Base-by-base conservation (phyloP, 2,888 invertebrate species). In the Phaedon cochleariae region DNA sequence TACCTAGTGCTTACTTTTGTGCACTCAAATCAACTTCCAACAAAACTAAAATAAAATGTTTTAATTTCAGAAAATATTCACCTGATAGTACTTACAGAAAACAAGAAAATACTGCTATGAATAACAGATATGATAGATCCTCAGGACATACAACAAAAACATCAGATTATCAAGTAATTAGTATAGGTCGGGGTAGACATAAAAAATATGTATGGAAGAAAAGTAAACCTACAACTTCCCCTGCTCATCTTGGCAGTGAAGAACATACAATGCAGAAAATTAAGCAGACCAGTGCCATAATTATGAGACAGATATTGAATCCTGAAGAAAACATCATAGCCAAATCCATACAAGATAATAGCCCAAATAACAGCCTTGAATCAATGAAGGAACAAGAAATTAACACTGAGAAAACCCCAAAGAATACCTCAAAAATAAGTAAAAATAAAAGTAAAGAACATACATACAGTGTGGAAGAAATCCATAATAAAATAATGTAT, bases 251-350 rank as follows among this genome's bases (percentile, higher is more conserved):
- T 17, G 82, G 81, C 2, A 77, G 78, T 48, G 82, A 83, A 65
- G 83, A 83, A 65, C 79, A 79, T 64, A 79, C 77, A 60, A 73
- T 75, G 52, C 72, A 74, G 48, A 81, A 81, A 67, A 81, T 83
- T 52, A 75, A 81, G 71, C 72, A 80, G 65, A 79, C 79, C 17
- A 82, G 82, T 71, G 80, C 80, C 53, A 74, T 78, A 61, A 80
- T 82, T 34, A 81, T 80, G 75, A 74, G 77, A 55, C 75, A 79
- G 15, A 66, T 81, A 34, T 67, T 76, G 55, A 75, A 63, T 26
- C 72, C 72, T 0, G 62, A 66, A 37, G 66, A 66, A 29, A 62
- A 31, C 45, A 62, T 66, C 18, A 54, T 65, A 15, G 15, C 59
- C 15, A n/a, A 54, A 29, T 58, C 45, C 15, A 55, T 29, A 41